These are phyloP conservation scores for Paratilapia polleni DNA, from an alignment of 2,113 vertebrate genomes.

Conservation along the genomic window DNA sequence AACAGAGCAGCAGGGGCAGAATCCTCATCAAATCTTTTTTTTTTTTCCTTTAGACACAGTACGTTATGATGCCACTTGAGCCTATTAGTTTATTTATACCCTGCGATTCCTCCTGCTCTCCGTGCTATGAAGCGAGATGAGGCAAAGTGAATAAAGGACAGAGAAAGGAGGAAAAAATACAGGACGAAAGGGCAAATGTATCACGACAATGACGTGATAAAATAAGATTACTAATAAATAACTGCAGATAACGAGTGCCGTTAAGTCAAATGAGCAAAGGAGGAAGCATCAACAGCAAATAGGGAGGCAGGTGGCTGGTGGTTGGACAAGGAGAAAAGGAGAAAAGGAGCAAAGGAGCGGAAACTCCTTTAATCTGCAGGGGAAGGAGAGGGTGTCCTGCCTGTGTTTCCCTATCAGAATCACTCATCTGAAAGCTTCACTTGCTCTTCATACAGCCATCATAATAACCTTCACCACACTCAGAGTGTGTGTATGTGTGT, in stretches of 20 bases:
- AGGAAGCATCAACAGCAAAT: background rate
- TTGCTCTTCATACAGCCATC: slow-evolving; percentile 65
- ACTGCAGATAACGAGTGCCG: slow-evolving; percentile 15
- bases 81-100: slow-evolving; percentile 67
- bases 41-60: slow-evolving; percentile 10
- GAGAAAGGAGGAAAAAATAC: background rate
- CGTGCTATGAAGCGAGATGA: slow-evolving; percentile 8
- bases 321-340: slow-evolving; percentile 36
- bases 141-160: slow-evolving; percentile 10
- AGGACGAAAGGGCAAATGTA: slow-evolving; percentile 19
- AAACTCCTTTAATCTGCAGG: slow-evolving; percentile 61
- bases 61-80: slow-evolving; percentile 58
- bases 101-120: slow-evolving; percentile 44
- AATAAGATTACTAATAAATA: slow-evolving; percentile 36
- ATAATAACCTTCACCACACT: slow-evolving; percentile 66
- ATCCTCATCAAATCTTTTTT: slow-evolving; percentile 51
- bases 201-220: slow-evolving; percentile 17
- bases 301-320: background rate
- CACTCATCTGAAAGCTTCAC: slow-evolving; percentile 68
- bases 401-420: slow-evolving; percentile 62
- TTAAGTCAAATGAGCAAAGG: slow-evolving; percentile 17
- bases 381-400: slow-evolving; percentile 64
- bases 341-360: slow-evolving; percentile 30
- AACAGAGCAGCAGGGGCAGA: slow-evolving; percentile 59
- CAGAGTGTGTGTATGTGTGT: slow-evolving; percentile 7